Evolutionary conservation across 2,797 vertebrate genomes (phyloP).

Genomic region (Megalops cyprinoides): DNA sequence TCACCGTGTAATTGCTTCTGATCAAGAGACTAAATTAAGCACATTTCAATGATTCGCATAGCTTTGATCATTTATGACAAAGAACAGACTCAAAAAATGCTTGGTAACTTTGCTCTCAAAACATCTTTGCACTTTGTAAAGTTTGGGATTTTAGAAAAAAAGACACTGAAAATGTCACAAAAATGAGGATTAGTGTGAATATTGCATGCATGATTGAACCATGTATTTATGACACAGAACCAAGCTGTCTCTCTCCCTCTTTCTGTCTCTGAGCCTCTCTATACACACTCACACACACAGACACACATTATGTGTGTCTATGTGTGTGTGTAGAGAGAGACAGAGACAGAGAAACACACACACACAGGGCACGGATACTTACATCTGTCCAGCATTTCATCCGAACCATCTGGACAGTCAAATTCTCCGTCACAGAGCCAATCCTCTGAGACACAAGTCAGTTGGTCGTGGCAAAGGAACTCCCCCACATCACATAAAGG

Average conservation of each 20-base stretch:
- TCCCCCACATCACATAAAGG: conserved; percentile 76
- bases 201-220: neutral
- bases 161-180: neutral
- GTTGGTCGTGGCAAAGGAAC: conserved; percentile 76
- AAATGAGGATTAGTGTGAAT: neutral
- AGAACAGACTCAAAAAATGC: neutral
- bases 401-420: conserved; percentile 81
- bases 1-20: neutral
- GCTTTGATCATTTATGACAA: neutral
- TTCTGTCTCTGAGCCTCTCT: too few relatives aligned
- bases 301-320: too few relatives aligned
- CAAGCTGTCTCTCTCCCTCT: too few relatives aligned
- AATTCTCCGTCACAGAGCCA: conserved; percentile 85
- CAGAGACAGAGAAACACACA: too few relatives aligned
- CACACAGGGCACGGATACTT: conserved; percentile 64
- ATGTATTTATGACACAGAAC: neutral
- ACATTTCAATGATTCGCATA: neutral
- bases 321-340: too few relatives aligned
- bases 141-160: neutral
- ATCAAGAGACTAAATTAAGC: neutral
- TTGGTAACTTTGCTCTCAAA: neutral
- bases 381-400: conserved; percentile 76
- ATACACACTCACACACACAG: too few relatives aligned
- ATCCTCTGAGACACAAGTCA: conserved; percentile 76
- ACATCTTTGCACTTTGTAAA: too few relatives aligned